Evolutionary conservation across 2,797 vertebrate genomes (phyloP), one percentile per base, ranked within the genome.

Genomic region (Paratrypauchen microcephalus): DNA sequence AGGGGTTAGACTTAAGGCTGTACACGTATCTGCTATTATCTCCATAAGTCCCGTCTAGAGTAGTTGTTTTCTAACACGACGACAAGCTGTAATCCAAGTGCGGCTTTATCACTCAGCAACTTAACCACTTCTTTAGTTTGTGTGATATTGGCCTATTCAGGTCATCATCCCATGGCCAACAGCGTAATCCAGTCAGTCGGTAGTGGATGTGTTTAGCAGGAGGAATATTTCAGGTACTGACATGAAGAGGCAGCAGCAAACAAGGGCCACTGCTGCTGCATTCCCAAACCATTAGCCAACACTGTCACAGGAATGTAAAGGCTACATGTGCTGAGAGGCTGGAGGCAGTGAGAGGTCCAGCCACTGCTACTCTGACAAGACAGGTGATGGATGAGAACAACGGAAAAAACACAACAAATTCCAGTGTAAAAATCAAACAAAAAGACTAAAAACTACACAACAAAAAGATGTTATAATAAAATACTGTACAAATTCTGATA

Each of bases 281-380:
- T 93, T 93, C 93, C 88, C 87, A 57, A 66, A 86, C 78, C 78
- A 70, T 92, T 83, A 92, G 78, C 85, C 84, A 86, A 88, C 74
- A 61, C 75, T 55, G 36, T 69, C 75, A 77, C 83, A 85, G 88
- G 89, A 91, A 92, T 92, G 89, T 71, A 65, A 54, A 74, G 66
- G 74, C 78, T 84, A 78, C 75, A 41, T 73, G 83, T 80, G 74
- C 59, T 64, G 57, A 13, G 66, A 71, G 79, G 79, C 84, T 77
- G 66, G 63, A 85, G 76, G 85, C 74, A 61, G 74, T n/a, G 52
- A 26, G 50, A 61, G 41, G 15, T 13, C n/a, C 45, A 56, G 63
- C 8, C 58, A 15, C 61, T 24, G 55, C 56, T 64, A 48, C 58
- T 54, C 72, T 58, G 57, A 45, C 68, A 32, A 69, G 36, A 41